Percentiles rank a stretch among this genome's conserved stretches.
Conservation (phyloP, 2,888 invertebrate species). For the Hydroisotoma schaefferi region DNA sequence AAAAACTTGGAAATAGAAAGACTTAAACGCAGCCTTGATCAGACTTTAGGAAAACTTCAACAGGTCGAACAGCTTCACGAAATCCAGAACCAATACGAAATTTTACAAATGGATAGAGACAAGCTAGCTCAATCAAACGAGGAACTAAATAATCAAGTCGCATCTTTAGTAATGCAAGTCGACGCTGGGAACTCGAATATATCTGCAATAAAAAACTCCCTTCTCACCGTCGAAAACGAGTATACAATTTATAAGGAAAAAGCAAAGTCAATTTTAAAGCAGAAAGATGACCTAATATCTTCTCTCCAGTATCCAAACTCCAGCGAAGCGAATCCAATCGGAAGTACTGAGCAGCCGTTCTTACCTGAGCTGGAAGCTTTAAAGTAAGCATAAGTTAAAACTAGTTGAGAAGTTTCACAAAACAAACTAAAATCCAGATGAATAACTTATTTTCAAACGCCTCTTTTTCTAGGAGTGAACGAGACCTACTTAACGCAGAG, state of each 20-base stretch:
- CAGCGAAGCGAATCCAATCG: too few relatives aligned
- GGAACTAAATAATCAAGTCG: conserved; percentile 22
- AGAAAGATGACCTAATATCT: conserved; percentile 70
- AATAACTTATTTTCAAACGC: not conserved
- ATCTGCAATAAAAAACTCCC: conserved; percentile 32
- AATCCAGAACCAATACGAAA: conserved; percentile 38
- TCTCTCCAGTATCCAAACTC: conserved; percentile 60
- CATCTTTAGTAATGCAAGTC: conserved; percentile 13
- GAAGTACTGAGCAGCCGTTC: conserved; percentile 24
- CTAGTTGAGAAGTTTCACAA: not conserved
- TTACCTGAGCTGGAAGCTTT: conserved; percentile 42
- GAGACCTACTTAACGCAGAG: conserved; percentile 60
- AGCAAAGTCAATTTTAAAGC: conserved; percentile 70
- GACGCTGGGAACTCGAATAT: conserved; percentile 34
- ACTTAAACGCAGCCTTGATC: conserved; percentile 33
- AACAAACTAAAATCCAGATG: not conserved
- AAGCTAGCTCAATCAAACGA: conserved; percentile 35
- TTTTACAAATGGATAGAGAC: conserved; percentile 40
- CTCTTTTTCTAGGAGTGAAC: conserved; percentile 54
- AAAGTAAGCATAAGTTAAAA: conserved; percentile 33
- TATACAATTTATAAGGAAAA: conserved; percentile 73
- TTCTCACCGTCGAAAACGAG: conserved; percentile 54
- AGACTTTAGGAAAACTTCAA: conserved; percentile 41
- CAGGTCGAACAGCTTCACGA: conserved; percentile 37
- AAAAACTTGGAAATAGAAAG: conserved; percentile 34